Conservation (phyloP, 2,888 invertebrate genomes). For the Caenorhabditis sp. region DNA sequence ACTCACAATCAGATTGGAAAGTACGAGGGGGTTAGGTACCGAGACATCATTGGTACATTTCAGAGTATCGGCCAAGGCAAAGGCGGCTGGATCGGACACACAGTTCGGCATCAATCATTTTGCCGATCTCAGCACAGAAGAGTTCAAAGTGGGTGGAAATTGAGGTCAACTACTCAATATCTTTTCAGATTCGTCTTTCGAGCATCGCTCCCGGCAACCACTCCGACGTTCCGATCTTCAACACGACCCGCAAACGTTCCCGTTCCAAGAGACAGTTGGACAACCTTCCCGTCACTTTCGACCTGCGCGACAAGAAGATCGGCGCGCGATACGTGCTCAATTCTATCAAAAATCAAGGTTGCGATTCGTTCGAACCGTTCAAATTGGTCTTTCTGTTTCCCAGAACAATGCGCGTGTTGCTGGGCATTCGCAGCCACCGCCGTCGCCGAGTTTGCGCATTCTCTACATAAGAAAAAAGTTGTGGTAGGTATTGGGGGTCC, state of each 20-base stretch:
- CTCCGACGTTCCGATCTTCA: constrained; percentile 12
- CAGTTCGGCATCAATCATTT: constrained; percentile 29
- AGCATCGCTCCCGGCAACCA: background rate
- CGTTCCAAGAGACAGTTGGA: constrained; percentile 29
- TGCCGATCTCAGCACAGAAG: constrained; percentile 4
- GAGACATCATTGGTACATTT: background rate
- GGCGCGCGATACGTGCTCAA: constrained; percentile 13
- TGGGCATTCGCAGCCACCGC: constrained; percentile 50
- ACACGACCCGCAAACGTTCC: no score
- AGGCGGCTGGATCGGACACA: background rate
- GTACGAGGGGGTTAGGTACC: background rate
- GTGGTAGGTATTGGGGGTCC: no score
- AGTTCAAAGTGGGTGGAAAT: background rate
- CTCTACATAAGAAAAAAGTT: constrained; percentile 14
- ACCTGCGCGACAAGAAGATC: constrained; percentile 20
- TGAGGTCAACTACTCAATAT: background rate
- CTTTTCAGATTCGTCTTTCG: constrained; percentile 6
- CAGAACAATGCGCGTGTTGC: constrained; percentile 30
- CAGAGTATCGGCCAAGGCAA: background rate
- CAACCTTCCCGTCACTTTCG: constrained; percentile 9
- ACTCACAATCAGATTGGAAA: constrained; percentile 12
- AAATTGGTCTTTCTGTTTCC: no score
- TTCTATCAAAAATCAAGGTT: constrained; percentile 37
- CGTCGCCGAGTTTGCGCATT: constrained; percentile 19
- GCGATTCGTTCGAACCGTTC: no score